A percentile compares a stretch with the other conserved stretches of the same genome.
These are phyloP conservation scores for Octopus sinensis DNA, from an alignment of 1,140 invertebrate genomes.

Conservation along the genomic window DNA sequence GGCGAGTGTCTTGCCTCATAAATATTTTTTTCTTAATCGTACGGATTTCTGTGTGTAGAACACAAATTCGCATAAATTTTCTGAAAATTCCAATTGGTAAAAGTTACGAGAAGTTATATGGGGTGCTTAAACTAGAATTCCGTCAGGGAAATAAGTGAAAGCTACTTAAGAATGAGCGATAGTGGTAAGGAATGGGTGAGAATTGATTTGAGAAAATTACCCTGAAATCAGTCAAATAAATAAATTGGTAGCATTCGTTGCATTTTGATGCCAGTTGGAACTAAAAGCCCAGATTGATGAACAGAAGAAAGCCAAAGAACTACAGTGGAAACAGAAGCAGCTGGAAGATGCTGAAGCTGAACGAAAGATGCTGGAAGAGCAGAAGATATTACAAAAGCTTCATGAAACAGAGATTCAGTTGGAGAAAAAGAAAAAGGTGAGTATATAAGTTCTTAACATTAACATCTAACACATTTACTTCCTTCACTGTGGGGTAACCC, in stretches of 20 bases:
- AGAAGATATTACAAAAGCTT: slow-evolving; percentile 40
- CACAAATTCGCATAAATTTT: no score
- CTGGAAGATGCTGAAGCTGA: slow-evolving; percentile 53
- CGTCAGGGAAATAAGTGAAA: no score
- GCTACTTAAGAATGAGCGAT: neutral
- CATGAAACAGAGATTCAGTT: slow-evolving; percentile 44
- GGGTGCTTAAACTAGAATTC: no score
- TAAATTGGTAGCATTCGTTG: neutral
- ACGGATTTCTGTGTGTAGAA: no score
- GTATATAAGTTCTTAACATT: neutral
- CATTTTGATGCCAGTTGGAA: slow-evolving; percentile 35
- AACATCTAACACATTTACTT: no score
- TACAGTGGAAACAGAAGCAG: slow-evolving; percentile 45
- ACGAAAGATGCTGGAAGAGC: slow-evolving; percentile 43
- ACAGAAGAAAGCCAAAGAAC: slow-evolving; percentile 44
- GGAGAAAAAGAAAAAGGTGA: slow-evolving; percentile 45
- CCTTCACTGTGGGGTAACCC: no score
- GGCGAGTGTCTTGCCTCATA: no score
- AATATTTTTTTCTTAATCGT: no score
- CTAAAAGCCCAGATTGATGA: slow-evolving; percentile 54
- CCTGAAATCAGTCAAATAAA: neutral
- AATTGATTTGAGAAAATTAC: neutral
- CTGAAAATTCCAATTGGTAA: no score
- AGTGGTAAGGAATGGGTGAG: no score
- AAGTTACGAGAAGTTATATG: no score